A percentile compares a stretch with the other conserved stretches of the same genome.
Evolutionary conservation across 2,797 vertebrate genomes (phyloP).

Genomic region (Rhynchotus rufescens): DNA sequence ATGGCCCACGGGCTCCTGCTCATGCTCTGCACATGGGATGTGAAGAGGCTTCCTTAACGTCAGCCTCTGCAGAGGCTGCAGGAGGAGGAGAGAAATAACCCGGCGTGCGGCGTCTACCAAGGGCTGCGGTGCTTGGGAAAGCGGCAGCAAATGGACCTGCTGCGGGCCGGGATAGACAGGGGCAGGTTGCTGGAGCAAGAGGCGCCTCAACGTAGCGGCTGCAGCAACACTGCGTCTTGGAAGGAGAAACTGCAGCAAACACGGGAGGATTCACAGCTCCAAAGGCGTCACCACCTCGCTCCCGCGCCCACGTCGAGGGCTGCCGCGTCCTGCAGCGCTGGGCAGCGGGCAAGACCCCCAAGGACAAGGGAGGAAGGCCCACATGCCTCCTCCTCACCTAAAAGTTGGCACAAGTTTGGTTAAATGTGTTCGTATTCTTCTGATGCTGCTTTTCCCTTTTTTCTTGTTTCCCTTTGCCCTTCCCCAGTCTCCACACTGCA

Average conservation of each 20-base stretch:
- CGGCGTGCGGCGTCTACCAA: background rate
- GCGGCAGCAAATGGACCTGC: slow-evolving; percentile 31
- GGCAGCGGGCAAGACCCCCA: background rate
- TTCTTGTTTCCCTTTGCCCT: background rate
- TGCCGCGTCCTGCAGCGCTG: background rate
- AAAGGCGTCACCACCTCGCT: background rate
- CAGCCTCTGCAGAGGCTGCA: slow-evolving; percentile 2
- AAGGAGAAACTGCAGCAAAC: background rate
- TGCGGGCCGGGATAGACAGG: background rate
- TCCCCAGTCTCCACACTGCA: background rate
- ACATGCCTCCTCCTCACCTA: background rate
- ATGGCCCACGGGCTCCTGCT: background rate
- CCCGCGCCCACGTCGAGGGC: rapidly evolving
- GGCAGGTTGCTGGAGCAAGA: background rate
- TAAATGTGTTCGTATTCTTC: background rate
- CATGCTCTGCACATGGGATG: background rate
- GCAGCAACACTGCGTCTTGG: background rate
- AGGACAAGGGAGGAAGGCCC: background rate
- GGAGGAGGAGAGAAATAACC: slow-evolving; percentile 46
- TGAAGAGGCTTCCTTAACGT: background rate
- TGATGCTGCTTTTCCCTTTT: background rate
- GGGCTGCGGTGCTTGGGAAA: background rate
- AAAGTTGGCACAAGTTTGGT: background rate
- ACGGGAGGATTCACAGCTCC: background rate
- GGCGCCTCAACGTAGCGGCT: background rate